Evolutionary conservation across 2,797 vertebrate species (phyloP).

Genomic region (Danionella dracula): DNA sequence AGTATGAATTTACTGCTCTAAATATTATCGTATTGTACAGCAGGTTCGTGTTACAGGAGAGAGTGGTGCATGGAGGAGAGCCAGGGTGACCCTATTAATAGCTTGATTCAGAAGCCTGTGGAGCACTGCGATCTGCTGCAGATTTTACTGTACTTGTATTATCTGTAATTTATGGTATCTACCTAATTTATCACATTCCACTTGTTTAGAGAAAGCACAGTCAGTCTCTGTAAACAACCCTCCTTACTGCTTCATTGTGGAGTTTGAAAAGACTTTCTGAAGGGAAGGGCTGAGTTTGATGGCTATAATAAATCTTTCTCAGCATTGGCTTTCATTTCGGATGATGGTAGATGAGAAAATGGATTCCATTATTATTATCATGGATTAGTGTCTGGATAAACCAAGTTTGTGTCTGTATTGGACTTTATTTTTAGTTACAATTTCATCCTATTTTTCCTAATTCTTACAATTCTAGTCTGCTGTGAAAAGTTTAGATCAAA

Average conservation of each 20-base stretch:
- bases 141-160: conserved; percentile 11
- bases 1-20: neutral
- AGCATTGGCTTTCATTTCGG: neutral
- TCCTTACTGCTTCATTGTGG: conserved; percentile 43
- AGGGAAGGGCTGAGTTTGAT: conserved; percentile 29
- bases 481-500: no score
- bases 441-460: no score
- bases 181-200: conserved; percentile 44
- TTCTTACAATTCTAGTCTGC: no score
- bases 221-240: conserved; percentile 14
- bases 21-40: conserved; percentile 45
- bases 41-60: conserved; percentile 34
- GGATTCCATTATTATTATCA: no score
- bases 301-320: neutral
- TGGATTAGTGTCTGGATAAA: no score
- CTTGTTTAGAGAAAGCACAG: conserved; percentile 32
- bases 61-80: conserved; percentile 34
- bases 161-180: conserved; percentile 28
- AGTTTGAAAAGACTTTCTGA: conserved; percentile 25
- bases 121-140: conserved; percentile 47
- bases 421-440: no score
- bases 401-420: no score
- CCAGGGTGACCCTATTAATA: conserved; percentile 60
- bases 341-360: no score
- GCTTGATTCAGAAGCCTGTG: conserved; percentile 43